These are phyloP conservation scores for Menura novaehollandiae DNA, from an alignment of 2,113 vertebrate species.

Conservation along the genomic window DNA sequence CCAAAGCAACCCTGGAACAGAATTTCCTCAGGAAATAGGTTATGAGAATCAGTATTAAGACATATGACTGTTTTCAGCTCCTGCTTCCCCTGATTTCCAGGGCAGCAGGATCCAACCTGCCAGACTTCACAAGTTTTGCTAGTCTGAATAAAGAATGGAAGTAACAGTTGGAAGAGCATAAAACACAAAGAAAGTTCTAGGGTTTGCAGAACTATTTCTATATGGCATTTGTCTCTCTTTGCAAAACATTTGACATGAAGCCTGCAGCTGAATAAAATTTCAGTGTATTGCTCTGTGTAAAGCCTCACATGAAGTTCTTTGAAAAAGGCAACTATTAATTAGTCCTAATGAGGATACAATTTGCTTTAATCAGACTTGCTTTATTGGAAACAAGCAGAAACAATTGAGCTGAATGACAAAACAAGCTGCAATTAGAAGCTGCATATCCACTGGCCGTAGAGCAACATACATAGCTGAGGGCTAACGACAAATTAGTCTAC, in stretches of 20 bases:
- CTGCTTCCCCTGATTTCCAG: not conserved
- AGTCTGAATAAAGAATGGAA: not conserved
- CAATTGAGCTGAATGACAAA: constrained; percentile 7
- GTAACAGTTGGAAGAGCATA: not conserved
- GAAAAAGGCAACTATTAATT: constrained; percentile 37
- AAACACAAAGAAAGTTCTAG: not conserved
- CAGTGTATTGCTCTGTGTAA: not conserved
- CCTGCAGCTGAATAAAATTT: constrained; percentile 24
- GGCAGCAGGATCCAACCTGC: not conserved
- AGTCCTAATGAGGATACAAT: constrained; percentile 10
- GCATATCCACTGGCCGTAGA: not conserved
- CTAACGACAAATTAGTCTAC: not conserved
- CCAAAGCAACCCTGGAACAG: not conserved
- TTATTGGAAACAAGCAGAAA: not conserved
- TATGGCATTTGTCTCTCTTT: not conserved
- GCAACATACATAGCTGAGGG: not conserved
- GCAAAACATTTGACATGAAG: not conserved
- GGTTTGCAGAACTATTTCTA: constrained; percentile 17
- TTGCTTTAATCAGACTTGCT: constrained; percentile 9
- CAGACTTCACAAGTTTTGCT: not conserved
- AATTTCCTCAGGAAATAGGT: not conserved
- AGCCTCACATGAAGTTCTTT: not conserved
- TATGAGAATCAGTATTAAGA: not conserved
- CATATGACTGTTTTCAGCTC: not conserved
- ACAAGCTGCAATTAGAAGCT: constrained; percentile 16